phyloP scores from a whole-genome alignment of 64 coral and sea anemone genomes.

The Dendrophyllia cribrosa region DNA sequence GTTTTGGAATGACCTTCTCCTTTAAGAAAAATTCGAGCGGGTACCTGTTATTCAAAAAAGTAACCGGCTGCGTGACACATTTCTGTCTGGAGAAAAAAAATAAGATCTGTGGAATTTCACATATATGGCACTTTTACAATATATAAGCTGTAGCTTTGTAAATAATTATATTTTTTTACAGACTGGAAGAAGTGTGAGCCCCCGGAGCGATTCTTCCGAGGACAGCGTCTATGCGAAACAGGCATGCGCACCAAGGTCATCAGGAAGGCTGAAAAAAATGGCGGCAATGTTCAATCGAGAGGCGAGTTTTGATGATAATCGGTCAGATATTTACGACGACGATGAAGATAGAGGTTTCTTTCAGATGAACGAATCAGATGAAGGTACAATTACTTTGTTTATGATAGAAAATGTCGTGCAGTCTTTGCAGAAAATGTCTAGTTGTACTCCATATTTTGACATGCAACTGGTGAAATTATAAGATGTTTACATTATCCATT shows the following conservation, averaged over 20 bases:
- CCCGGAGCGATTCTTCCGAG: slow-evolving; percentile 84
- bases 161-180: slow-evolving; percentile 43
- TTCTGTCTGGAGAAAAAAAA: neutral
- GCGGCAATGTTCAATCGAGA: slow-evolving; percentile 95
- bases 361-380: slow-evolving; percentile 95
- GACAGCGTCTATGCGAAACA: slow-evolving; percentile 77
- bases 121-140: neutral
- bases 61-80: neutral
- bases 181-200: slow-evolving; percentile 85
- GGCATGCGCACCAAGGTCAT: slow-evolving; percentile 66
- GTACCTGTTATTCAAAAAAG: slow-evolving; percentile 27
- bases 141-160: neutral
- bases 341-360: slow-evolving; percentile 98
- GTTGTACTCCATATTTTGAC: neutral
- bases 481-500: slow-evolving; percentile 32
- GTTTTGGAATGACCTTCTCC: too few relatives aligned
- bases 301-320: slow-evolving; percentile 95
- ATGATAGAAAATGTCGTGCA: neutral
- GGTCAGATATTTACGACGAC: slow-evolving; percentile 89
- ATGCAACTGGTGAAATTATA: neutral
- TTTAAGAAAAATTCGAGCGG: slow-evolving; percentile 2
- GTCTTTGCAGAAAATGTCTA: neutral
- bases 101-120: neutral
- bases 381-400: slow-evolving; percentile 66
- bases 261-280: slow-evolving; percentile 84